Evolutionary conservation across 2,888 invertebrate species (phyloP).

Genomic region (Anthoptus insignis): DNA sequence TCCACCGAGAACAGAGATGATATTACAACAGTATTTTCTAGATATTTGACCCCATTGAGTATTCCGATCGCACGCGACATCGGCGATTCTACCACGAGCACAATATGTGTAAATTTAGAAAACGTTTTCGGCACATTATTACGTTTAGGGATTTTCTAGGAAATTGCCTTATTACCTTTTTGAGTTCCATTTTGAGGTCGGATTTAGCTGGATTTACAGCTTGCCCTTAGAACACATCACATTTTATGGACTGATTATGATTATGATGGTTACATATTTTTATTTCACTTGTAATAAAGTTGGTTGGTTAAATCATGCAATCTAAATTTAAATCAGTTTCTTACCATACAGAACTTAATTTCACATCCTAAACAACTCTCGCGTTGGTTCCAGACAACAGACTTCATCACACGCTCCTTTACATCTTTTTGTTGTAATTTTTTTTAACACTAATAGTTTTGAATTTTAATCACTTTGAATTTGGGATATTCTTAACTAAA

Average conservation of each 20-base stretch:
- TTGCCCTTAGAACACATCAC: constrained; percentile 62
- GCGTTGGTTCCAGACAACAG: too few relatives aligned
- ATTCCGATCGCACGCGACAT: constrained; percentile 78
- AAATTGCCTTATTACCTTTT: constrained; percentile 86
- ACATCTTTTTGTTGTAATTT: too few relatives aligned
- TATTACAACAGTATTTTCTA: constrained; percentile 31
- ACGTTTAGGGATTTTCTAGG: constrained; percentile 85
- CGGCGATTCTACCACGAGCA: constrained; percentile 77
- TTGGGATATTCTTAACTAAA: too few relatives aligned
- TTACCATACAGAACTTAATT: too few relatives aligned
- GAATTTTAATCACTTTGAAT: too few relatives aligned
- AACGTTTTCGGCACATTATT: constrained; percentile 85
- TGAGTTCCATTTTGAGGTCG: constrained; percentile 76
- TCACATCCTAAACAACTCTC: too few relatives aligned
- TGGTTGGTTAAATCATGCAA: too few relatives aligned
- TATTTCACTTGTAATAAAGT: too few relatives aligned
- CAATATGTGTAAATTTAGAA: constrained; percentile 86
- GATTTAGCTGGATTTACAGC: constrained; percentile 75
- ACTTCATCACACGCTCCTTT: too few relatives aligned
- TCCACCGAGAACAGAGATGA: constrained; percentile 16
- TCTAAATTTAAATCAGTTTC: too few relatives aligned
- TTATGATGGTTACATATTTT: too few relatives aligned
- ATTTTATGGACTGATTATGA: constrained; percentile 57
- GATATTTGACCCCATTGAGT: constrained; percentile 63
- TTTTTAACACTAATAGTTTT: too few relatives aligned